These are phyloP conservation scores for Eudasyphora cyanicolor DNA, from an alignment of 2,888 invertebrate species.

Conservation along the genomic window DNA sequence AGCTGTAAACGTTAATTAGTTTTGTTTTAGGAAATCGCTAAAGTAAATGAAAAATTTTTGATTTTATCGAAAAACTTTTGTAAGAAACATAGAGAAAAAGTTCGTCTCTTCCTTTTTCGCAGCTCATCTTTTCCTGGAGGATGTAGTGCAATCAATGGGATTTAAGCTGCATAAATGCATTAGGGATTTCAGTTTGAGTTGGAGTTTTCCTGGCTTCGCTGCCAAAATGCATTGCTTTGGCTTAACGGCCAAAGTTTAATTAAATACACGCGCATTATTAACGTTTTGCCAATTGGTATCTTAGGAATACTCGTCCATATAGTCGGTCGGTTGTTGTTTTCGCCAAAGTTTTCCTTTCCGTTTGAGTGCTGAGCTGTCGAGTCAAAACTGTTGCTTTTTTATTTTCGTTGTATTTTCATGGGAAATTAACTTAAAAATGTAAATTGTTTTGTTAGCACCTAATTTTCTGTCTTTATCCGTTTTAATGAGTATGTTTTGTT, in stretches of 20 bases:
- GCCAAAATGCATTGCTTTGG: constrained; percentile 50
- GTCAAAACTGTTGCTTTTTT: constrained; percentile 58
- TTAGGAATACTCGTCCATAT: no score
- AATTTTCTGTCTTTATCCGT: constrained; percentile 70
- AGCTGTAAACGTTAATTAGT: constrained; percentile 78
- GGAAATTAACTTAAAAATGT: constrained; percentile 77
- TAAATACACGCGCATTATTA: constrained; percentile 72
- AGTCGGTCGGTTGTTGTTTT: constrained; percentile 39
- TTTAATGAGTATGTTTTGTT: constrained; percentile 14
- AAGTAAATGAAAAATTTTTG: constrained; percentile 64
- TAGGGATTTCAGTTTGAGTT: not conserved
- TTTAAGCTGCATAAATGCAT: constrained; percentile 43
- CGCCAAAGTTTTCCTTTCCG: constrained; percentile 1
- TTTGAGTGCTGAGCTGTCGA: constrained; percentile 32
- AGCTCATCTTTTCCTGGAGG: constrained; percentile 7
- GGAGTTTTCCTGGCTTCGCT: not conserved
- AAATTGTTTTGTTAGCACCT: constrained; percentile 79
- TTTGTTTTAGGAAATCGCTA: constrained; percentile 68
- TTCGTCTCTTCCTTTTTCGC: constrained; percentile 46
- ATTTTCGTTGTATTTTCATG: constrained; percentile 32
- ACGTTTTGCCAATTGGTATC: constrained; percentile 69
- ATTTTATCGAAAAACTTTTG: constrained; percentile 65
- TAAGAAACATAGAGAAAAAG: constrained; percentile 55
- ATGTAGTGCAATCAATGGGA: constrained; percentile 62
- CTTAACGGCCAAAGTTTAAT: constrained; percentile 78